Conservation (phyloP, 2,797 vertebrate species). For the Prunella strophiata region DNA sequence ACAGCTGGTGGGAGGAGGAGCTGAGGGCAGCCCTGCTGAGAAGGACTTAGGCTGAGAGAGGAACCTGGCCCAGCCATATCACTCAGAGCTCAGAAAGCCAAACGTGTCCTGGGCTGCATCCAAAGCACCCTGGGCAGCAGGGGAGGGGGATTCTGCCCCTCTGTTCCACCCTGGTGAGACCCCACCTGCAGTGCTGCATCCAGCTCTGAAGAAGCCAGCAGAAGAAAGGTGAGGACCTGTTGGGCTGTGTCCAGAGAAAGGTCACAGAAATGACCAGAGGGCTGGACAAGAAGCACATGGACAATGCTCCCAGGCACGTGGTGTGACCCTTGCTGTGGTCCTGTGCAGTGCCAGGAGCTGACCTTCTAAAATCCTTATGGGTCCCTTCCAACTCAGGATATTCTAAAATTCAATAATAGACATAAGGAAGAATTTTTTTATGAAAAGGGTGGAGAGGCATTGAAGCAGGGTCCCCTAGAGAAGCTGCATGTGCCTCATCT, state of each 20-base stretch:
- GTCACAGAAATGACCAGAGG: background rate
- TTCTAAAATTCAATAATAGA: background rate
- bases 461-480: background rate
- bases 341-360: background rate
- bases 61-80: accelerated
- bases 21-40: background rate
- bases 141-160: background rate
- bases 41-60: background rate
- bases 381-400: background rate
- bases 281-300: accelerated
- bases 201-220: background rate
- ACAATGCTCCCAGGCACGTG: background rate
- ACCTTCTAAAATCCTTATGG: background rate
- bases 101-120: accelerated
- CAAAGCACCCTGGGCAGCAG: background rate
- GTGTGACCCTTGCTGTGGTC: background rate
- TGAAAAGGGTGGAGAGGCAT: background rate
- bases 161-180: background rate
- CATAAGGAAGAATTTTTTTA: background rate
- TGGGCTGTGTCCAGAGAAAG: background rate
- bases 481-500: background rate
- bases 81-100: background rate
- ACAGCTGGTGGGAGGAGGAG: background rate
- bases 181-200: background rate
- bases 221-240: background rate